phyloP scores from a whole-genome alignment of 2,888 invertebrate genomes.

The Rhingia rostrata region DNA sequence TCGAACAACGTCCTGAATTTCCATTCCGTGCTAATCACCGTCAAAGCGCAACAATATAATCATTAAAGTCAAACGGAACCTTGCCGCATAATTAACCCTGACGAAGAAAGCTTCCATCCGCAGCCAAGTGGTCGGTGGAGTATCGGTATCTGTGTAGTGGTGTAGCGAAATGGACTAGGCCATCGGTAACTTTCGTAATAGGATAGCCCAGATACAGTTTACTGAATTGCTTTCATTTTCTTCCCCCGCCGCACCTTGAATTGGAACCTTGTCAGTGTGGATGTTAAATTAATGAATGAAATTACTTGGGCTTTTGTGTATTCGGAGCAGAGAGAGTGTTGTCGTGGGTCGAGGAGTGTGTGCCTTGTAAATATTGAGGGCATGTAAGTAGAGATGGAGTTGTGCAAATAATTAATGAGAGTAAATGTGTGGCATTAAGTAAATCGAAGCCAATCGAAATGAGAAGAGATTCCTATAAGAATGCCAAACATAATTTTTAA shows the following conservation, averaged over 20 bases:
- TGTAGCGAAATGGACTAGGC: conserved; percentile 47
- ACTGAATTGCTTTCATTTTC: conserved; percentile 46
- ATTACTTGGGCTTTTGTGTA: background rate
- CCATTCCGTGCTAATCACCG: conserved; percentile 73
- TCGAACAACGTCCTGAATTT: conserved; percentile 55
- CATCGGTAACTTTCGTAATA: conserved; percentile 44
- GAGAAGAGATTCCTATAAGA: too few species aligned
- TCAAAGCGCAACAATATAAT: conserved; percentile 73
- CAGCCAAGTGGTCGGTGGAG: conserved; percentile 19
- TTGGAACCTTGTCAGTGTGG: conserved; percentile 48
- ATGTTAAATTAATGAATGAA: conserved; percentile 55
- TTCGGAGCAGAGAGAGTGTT: background rate
- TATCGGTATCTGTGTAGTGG: background rate
- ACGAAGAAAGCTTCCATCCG: conserved; percentile 44
- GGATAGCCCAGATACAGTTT: conserved; percentile 38
- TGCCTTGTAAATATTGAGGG: background rate
- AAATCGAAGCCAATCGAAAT: too few species aligned
- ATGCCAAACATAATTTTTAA: too few species aligned
- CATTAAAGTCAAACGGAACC: conserved; percentile 69
- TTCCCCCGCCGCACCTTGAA: background rate
- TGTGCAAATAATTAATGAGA: too few species aligned
- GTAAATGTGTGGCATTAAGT: too few species aligned
- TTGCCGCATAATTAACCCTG: conserved; percentile 73
- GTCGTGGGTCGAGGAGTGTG: background rate
- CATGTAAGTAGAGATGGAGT: too few species aligned